Base-by-base conservation (phyloP, 2,888 invertebrate genomes). In the Archips xylosteana region DNA sequence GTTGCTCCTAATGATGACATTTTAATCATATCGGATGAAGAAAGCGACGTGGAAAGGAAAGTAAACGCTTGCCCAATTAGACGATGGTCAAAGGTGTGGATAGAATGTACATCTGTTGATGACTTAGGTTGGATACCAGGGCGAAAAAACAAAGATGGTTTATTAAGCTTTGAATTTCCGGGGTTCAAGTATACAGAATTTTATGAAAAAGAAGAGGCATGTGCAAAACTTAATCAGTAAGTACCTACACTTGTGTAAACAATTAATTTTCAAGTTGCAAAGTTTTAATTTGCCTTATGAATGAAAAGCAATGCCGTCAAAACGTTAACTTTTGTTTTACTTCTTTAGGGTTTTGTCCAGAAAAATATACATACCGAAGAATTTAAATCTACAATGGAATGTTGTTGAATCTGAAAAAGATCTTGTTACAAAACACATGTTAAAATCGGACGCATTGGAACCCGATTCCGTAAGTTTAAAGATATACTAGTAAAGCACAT, bases 171-270 rank as follows among this genome's bases (percentile, higher is more conserved):
- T 76, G 85, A 88, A 79, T 89, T 92, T 75, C 92, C 93, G 34
- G 91, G 90, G 70, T 90, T 88, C 79, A 85, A 87, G 68, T 85
- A 77, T 76, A 87, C 89, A 0, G 82, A 86, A 5, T 92, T 85
- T 85, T 92, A 89, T 77, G 32, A 78, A 2, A 81, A 86, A 82
- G 76, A 81, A 39, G 87, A 87, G 77, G 91, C 90, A 4, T 87
- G 89, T 71, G 66, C 76, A 12, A 89, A 90, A 83, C 89, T 94
- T 61, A 91, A 87, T 71, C 80, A 87, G 94, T 93, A 82, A 92
- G 93, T 92, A 82, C 23, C 23, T 23, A 1, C 23, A 23, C 23
- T 23, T 23, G 23, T 23, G 23, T 23, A 23, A 23, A 23, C 23
- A 23, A 23, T 23, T 23, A 23, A 23, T 23, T 23, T 23, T 23